Evolutionary conservation across 2,797 vertebrate genomes (phyloP).

Genomic region (Thalassophryne amazonica): DNA sequence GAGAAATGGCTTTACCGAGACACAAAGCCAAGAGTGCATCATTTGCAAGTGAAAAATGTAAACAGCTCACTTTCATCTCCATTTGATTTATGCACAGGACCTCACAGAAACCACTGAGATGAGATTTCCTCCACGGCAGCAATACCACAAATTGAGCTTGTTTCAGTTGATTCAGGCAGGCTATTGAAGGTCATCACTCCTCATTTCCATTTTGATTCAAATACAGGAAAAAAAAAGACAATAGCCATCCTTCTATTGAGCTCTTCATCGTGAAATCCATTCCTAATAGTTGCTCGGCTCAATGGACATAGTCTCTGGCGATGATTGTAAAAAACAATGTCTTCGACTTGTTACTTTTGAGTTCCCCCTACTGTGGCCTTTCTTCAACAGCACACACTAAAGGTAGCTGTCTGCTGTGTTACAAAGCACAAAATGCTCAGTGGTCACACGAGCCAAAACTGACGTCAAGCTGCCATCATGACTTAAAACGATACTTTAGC

Average conservation of each 20-base stretch:
- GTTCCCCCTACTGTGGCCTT: neutral
- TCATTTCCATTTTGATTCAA: slow-evolving; percentile 71
- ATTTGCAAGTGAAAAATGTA: slow-evolving; percentile 54
- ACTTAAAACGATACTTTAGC: slow-evolving; percentile 22
- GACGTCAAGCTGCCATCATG: slow-evolving; percentile 15
- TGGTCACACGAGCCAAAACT: slow-evolving; percentile 15
- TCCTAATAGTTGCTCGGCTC: slow-evolving; percentile 46
- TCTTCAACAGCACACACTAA: slow-evolving; percentile 5
- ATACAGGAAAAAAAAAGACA: slow-evolving; percentile 19
- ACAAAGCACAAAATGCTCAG: too few species aligned
- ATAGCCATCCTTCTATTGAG: slow-evolving; percentile 31
- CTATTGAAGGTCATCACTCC: slow-evolving; percentile 57
- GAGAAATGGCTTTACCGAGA: slow-evolving; percentile 18
- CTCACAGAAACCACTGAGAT: slow-evolving; percentile 43
- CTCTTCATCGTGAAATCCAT: slow-evolving; percentile 36
- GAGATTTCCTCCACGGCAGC: slow-evolving; percentile 48
- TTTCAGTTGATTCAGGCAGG: slow-evolving; percentile 41
- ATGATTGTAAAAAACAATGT: slow-evolving; percentile 26
- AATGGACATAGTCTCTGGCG: slow-evolving; percentile 28
- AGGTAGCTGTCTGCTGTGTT: too few species aligned
- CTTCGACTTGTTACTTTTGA: slow-evolving; percentile 4
- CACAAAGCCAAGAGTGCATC: slow-evolving; percentile 36
- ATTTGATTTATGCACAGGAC: slow-evolving; percentile 43
- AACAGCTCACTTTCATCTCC: slow-evolving; percentile 58
- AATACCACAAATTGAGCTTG: slow-evolving; percentile 53